phyloP scores from a whole-genome alignment of 2,113 vertebrate species.

The Struthidea cinerea region DNA sequence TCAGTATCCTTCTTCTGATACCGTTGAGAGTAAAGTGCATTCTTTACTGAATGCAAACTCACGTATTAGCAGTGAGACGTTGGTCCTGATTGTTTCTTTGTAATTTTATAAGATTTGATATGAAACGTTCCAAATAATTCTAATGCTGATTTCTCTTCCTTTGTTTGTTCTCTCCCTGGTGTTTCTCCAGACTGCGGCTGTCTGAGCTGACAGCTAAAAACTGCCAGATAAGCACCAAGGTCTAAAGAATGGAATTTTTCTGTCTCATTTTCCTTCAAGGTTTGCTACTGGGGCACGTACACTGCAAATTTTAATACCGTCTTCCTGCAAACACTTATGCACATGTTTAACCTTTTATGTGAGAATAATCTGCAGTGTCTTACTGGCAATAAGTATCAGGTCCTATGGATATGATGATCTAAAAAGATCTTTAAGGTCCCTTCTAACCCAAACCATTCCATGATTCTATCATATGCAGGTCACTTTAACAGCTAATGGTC shows the following conservation, averaged over 20 bases:
- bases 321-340: slow-evolving; percentile 18
- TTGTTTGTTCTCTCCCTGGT: not conserved
- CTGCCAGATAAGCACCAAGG: not conserved
- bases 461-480: not conserved
- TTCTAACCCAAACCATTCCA: not conserved
- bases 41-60: too few relatives aligned
- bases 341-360: slow-evolving; percentile 20
- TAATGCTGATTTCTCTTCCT: not conserved
- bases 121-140: not conserved
- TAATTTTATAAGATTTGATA: not conserved
- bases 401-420: not conserved
- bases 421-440: not conserved
- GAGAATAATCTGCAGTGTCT: not conserved
- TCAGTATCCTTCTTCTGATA: not conserved
- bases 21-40: not conserved
- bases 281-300: not conserved
- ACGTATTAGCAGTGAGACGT: not conserved
- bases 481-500: not conserved
- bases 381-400: not conserved
- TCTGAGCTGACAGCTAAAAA: not conserved
- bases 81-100: not conserved
- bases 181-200: not conserved
- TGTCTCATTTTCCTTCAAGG: slow-evolving; percentile 18
- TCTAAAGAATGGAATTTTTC: not conserved
- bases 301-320: slow-evolving; percentile 1